Evolutionary conservation across 2,888 invertebrate species (phyloP), one percentile per base, ranked within the genome.

Genomic region (Spilosoma lubricipeda): DNA sequence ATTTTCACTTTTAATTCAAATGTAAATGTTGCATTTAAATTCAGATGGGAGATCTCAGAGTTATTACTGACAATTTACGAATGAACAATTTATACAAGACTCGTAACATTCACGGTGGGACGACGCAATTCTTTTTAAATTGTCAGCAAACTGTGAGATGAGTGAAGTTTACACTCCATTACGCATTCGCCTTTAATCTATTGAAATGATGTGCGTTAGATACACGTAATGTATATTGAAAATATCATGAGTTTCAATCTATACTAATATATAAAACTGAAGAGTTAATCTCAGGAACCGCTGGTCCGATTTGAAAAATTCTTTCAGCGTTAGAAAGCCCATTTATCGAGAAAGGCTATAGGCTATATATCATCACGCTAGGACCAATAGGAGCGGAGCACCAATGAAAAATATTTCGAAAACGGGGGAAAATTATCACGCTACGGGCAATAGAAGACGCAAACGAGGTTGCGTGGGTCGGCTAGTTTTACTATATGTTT

Each of bases 21-120:
- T 92, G 92, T 87, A 91, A 93, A 93, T 92, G 77, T 67, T 78
- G 82, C 88, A 90, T 92, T 90, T 85, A 84, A 81, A 91, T 90
- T 86, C 86, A 87, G 88, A 88, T 86, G 87, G 84, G 86, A 85
- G 85, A 87, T 82, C 76, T 66, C 63, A 67, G 81, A 85, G 85
- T 87, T 87, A 87, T 87, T 82, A 79, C 82, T 82, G 81, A 30
- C 45, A 66, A 74, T 66, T 74, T 74, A 67, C 42, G 67, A 70
- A 67, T 59, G 74, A 70, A 73, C 69, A 73, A 42, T 65, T 67
- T 65, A 48, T 73, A 70, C 36, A 65, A 45, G 20, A 45, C 64
- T 30, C 48, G 63, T 63, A 63, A 30, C 30, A 30, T 70, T 70
- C 63, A 70, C 27, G 63, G 63, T 23, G 42, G 63, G 30, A 30